Conservation (phyloP, 2,113 vertebrate genomes). For the Vulpes ferrilata region DNA sequence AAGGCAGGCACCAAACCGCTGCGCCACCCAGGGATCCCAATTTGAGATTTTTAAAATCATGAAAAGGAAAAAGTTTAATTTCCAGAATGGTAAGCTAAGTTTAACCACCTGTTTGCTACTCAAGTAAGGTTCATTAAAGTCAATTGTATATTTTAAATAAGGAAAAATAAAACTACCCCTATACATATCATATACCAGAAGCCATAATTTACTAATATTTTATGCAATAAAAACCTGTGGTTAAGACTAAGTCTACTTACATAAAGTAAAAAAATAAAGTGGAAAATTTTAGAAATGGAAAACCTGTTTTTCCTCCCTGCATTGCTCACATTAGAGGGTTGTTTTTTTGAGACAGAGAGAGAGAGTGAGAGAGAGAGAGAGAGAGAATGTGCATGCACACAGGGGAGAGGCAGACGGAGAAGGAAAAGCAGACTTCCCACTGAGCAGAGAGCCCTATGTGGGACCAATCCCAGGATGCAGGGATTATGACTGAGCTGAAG, state of each 20-base stretch:
- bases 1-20: too few relatives aligned
- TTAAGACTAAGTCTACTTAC: background rate
- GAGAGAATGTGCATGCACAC: too few relatives aligned
- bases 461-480: too few relatives aligned
- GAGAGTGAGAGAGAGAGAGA: too few relatives aligned
- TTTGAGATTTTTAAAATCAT: background rate
- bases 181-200: background rate
- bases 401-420: too few relatives aligned
- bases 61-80: background rate
- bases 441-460: too few relatives aligned
- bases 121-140: background rate
- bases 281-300: conserved; percentile 1
- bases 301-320: background rate
- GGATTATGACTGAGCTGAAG: too few relatives aligned
- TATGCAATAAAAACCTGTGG: background rate
- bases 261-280: conserved; percentile 30
- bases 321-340: too few relatives aligned
- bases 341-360: too few relatives aligned
- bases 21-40: background rate
- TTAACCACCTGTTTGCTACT: background rate
- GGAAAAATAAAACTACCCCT: background rate
- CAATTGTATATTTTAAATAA: background rate
- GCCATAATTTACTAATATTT: background rate
- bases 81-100: background rate
- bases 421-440: too few relatives aligned